A percentile compares a stretch with the other conserved stretches of the same genome.
Evolutionary conservation across 2,113 vertebrate species (phyloP).

Genomic region (Hippocampus abdominalis): DNA sequence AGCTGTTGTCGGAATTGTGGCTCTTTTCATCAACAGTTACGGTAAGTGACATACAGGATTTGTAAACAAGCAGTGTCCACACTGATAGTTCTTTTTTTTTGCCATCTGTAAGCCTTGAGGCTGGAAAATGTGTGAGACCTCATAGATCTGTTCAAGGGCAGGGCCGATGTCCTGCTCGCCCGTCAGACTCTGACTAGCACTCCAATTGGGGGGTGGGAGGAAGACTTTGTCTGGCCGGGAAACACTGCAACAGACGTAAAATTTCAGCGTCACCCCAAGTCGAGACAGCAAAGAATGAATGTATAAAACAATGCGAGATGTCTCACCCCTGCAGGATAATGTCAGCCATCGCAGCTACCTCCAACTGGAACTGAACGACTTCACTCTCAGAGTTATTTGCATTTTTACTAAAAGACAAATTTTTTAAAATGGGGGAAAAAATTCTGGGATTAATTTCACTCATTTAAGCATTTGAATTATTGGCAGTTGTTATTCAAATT

Average conservation of each 20-base stretch:
- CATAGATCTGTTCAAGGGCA: constrained; percentile 79
- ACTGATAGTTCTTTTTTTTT: too few relatives aligned
- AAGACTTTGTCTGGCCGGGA: constrained; percentile 77
- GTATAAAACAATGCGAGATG: background rate
- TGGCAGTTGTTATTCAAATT: too few relatives aligned
- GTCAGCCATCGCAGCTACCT: constrained; percentile 71
- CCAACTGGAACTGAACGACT: constrained; percentile 66
- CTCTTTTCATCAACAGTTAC: too few relatives aligned
- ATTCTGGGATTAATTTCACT: too few relatives aligned
- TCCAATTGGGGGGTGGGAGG: constrained; percentile 75
- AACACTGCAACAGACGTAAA: constrained; percentile 58
- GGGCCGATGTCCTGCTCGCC: constrained; percentile 77
- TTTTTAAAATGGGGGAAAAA: background rate
- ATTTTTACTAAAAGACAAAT: constrained; percentile 75
- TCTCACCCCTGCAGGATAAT: constrained; percentile 80
- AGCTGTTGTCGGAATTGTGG: too few relatives aligned
- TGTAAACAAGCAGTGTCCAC: too few relatives aligned
- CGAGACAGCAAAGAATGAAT: background rate
- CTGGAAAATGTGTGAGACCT: constrained; percentile 55
- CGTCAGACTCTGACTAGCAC: constrained; percentile 43
- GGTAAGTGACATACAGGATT: too few relatives aligned
- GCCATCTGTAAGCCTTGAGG: background rate
- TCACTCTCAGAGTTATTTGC: constrained; percentile 82
- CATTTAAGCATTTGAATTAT: background rate
- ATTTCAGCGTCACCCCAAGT: background rate